Conservation (phyloP, 2,888 invertebrate genomes). For the Agonopterix subpropinquella region DNA sequence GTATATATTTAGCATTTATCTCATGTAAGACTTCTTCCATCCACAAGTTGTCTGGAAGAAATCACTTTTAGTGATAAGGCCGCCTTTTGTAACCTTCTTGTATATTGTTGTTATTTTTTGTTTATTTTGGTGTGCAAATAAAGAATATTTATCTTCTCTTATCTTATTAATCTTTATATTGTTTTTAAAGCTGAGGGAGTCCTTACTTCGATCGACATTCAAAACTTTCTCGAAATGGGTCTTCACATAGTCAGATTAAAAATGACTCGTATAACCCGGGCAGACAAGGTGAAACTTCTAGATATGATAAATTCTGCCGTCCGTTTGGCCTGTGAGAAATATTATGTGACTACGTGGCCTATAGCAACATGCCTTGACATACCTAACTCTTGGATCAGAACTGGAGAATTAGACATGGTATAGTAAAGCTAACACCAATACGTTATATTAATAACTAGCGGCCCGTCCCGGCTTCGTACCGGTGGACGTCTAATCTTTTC, state of each 20-base stretch:
- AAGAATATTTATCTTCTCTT: too few relatives aligned
- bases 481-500: too few relatives aligned
- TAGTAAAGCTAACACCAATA: background rate
- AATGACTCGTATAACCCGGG: constrained; percentile 23
- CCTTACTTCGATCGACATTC: constrained; percentile 27
- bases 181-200: constrained; percentile 18
- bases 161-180: background rate
- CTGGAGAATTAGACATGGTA: constrained; percentile 22
- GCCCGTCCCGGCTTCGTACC: too few relatives aligned
- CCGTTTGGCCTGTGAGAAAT: constrained; percentile 30
- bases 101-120: too few relatives aligned
- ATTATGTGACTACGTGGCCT: constrained; percentile 32
- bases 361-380: constrained; percentile 36
- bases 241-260: constrained; percentile 28
- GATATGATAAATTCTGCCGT: constrained; percentile 19
- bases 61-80: too few relatives aligned
- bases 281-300: constrained; percentile 20
- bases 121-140: too few relatives aligned
- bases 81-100: too few relatives aligned
- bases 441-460: too few relatives aligned
- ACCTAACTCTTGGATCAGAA: constrained; percentile 36
- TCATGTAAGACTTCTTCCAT: too few relatives aligned
- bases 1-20: too few relatives aligned
- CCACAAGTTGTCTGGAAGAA: too few relatives aligned
- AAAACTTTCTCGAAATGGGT: constrained; percentile 31